A percentile compares a stretch with the other conserved stretches of the same genome.
phyloP scores from a whole-genome alignment of 53 echinoderm and acorn worm genomes.

The Echinometra lucunter region DNA sequence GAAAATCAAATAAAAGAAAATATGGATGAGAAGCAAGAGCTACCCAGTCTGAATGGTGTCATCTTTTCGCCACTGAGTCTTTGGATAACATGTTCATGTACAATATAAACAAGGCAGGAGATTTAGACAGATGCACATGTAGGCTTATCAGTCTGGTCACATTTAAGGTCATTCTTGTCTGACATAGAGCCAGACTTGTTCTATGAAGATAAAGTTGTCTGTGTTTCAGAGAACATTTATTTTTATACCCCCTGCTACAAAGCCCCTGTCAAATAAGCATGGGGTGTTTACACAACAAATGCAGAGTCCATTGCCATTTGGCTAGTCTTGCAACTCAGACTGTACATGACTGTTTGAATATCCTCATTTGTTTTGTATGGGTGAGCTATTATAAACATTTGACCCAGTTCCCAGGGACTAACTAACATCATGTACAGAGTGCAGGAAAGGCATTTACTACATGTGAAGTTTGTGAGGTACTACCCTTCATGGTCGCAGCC shows the following conservation, averaged over 20 bases:
- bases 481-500: no score
- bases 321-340: background rate
- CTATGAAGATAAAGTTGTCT: slow-evolving; percentile 43
- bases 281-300: slow-evolving; percentile 7
- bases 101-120: slow-evolving; percentile 4
- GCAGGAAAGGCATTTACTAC: no score
- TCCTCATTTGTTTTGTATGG: no score
- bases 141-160: background rate
- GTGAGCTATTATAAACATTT: background rate
- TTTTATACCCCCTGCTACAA: slow-evolving; percentile 6
- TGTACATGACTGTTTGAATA: background rate
- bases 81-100: slow-evolving; percentile 23
- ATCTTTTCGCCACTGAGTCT: background rate
- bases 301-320: slow-evolving; percentile 9
- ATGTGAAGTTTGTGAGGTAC: no score
- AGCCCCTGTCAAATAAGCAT: slow-evolving; percentile 47
- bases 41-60: background rate
- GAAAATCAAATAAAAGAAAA: no score
- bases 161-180: slow-evolving; percentile 26
- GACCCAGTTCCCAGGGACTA: background rate
- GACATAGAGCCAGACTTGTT: slow-evolving; percentile 32
- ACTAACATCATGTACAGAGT: background rate
- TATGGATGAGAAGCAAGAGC: background rate
- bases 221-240: slow-evolving; percentile 46
- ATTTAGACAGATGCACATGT: background rate